Base-by-base conservation (phyloP, 2,113 vertebrate genomes). In the Xenotilapia longispinis region DNA sequence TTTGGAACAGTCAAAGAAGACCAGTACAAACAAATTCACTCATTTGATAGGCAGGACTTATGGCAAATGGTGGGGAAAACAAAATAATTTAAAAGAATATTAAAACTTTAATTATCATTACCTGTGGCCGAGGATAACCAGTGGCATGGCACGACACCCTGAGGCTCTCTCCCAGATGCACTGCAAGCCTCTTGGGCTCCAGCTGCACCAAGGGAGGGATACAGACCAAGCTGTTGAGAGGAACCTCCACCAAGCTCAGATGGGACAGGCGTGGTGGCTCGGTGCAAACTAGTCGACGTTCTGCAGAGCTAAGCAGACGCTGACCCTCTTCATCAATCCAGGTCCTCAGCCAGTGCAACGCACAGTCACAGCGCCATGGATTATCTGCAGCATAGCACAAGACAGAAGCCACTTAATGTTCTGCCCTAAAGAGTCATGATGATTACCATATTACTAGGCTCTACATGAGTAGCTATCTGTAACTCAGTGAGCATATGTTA, bases 331-430 rank as follows among this genome's bases (percentile, higher is more conserved):
- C 97, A 14, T 97, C 97, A 17, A 98, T 97, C 98, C 98, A 98
- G 80, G 92, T 87, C 11, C 97, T 94, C 78, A 98, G 94, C 98
- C 98, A 98, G 87, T 97, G 97, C 28, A 98, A 96, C 5, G 97
- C 97, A 4, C 98, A 98, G 93, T 98, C 98, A 36, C 98, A 98
- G 87, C 97, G 97, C 98, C 98, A 98, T 0, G 97, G 97, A 92
- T 98, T 98, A 55, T 97, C 98, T 98, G 84, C 19, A 58, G 19
- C 17, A 82, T 5, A 80, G 60, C 31, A 86, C 10, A 87, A 80
- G 15, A 87, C 53, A 23, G 15, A n/a, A 80, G 49, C 12, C n/a
- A 33, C 17, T n/a, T 2, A 78, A 78, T 78, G 17, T 49, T 51
- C 73, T 78, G 45, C 14, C 36, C 31, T 28, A 26, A 51, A 68